phyloP scores from a whole-genome alignment of 64 coral and sea anemone species.

The Montipora capricornis region DNA sequence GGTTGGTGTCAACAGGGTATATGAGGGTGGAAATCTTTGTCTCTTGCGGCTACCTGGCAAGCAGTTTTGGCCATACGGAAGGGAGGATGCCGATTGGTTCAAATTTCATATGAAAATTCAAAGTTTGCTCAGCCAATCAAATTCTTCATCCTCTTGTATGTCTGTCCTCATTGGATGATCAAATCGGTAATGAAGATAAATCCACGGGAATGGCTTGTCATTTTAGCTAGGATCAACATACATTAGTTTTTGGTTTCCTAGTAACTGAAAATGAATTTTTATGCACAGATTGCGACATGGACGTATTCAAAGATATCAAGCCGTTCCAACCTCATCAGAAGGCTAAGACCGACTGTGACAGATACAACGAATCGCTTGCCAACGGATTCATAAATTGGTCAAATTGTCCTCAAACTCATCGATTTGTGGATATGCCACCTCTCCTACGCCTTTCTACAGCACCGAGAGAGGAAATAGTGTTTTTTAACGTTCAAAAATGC shows the following conservation, averaged over 20 bases:
- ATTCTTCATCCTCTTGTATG: too few relatives aligned
- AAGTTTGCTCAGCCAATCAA: too few relatives aligned
- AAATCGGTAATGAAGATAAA: too few relatives aligned
- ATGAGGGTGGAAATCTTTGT: too few relatives aligned
- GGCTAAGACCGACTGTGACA: slow-evolving; percentile 21
- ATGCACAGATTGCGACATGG: slow-evolving; percentile 43
- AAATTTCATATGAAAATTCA: too few relatives aligned
- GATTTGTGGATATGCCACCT: neutral
- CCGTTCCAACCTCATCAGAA: slow-evolving; percentile 36
- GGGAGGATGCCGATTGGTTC: too few relatives aligned
- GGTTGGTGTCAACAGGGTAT: too few relatives aligned
- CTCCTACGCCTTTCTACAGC: slow-evolving; percentile 16
- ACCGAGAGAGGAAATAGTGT: slow-evolving; percentile 9
- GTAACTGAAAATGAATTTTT: neutral
- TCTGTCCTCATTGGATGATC: too few relatives aligned
- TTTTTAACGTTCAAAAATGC: slow-evolving; percentile 51
- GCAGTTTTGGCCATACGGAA: too few relatives aligned
- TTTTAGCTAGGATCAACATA: too few relatives aligned
- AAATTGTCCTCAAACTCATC: neutral
- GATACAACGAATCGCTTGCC: slow-evolving; percentile 17
- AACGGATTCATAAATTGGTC: slow-evolving; percentile 40
- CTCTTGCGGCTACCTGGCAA: too few relatives aligned
- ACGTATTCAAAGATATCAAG: slow-evolving; percentile 37
- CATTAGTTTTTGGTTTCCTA: neutral
- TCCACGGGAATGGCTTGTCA: too few relatives aligned